Percentiles rank a stretch among this genome's conserved stretches.
Evolutionary conservation across 64 coral and sea anemone species (phyloP).

Genomic region (Orbicella faveolata): DNA sequence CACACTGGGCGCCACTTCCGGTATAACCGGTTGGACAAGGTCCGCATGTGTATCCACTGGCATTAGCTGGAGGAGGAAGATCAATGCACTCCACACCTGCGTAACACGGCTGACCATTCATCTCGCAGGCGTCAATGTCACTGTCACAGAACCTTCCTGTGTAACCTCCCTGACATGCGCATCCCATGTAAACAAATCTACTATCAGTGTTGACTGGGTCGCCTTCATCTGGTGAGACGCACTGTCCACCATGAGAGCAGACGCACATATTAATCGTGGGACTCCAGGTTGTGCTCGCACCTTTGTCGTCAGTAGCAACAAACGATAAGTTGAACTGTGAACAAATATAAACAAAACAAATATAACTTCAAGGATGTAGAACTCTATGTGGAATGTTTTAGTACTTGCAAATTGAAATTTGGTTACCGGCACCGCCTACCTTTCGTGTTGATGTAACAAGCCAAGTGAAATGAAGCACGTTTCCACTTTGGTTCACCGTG

Average conservation of each 20-base stretch:
- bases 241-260: conserved; percentile 20
- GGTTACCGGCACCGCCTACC: too few species aligned
- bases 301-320: conserved; percentile 22
- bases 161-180: conserved; percentile 41
- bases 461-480: too few species aligned
- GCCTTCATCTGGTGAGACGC: conserved; percentile 11
- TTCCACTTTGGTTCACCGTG: too few species aligned
- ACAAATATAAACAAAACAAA: too few species aligned
- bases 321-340: not conserved
- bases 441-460: too few species aligned
- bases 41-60: conserved; percentile 48
- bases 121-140: conserved; percentile 52
- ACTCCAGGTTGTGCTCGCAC: not conserved
- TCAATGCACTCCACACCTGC: conserved; percentile 49
- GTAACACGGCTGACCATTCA: conserved; percentile 56
- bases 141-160: conserved; percentile 47
- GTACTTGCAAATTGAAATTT: too few species aligned
- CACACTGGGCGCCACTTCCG: conserved; percentile 36
- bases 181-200: conserved; percentile 18
- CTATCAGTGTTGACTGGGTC: conserved; percentile 20
- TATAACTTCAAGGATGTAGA: too few species aligned
- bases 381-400: too few species aligned
- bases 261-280: conserved; percentile 18
- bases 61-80: conserved; percentile 49
- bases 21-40: conserved; percentile 44